Evolutionary conservation across 2,113 vertebrate genomes (phyloP), one percentile per base, ranked within the genome.

Genomic region (Ramphastos sulfuratus): DNA sequence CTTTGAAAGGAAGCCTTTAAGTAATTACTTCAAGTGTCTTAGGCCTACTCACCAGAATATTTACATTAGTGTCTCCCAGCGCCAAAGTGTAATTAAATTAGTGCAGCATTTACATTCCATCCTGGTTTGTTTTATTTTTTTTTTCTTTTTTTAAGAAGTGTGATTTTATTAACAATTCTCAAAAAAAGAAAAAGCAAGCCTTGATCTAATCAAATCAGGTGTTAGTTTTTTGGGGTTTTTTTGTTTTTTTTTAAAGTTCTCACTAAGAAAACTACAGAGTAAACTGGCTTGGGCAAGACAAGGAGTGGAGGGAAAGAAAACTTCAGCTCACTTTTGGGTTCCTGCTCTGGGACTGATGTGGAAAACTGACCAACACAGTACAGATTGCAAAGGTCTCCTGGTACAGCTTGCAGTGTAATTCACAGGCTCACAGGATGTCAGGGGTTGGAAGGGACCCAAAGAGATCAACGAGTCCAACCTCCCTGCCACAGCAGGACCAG

Each of bases 1-100:
- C 97, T 99, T 98, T 99, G 98, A 99, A 98, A 98, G 98, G 98
- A 98, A 98, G 98, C 98, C 98, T 98, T 99, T 99, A 99, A 99
- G 98, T 99, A 99, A 99, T 99, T 99, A 98, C 98, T 98, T 98
- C 97, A 96, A 98, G 98, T 98, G 98, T 99, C 98, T 98, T 97
- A 96, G 98, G 97, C 98, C 98, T 97, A 96, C 96, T 98, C 98
- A 97, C 98, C 98, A 98, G 98, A 99, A 99, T 99, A 99, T 99
- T 99, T 99, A 99, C 98, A 99, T 99, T 98, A 98, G 98, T 98
- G 98, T 98, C 98, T 98, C 98, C 96, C 96, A 98, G 98, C 98
- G 98, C 98, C 98, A 97, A 97, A 96, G 97, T 97, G 97, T 99
- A 99, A 99, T 99, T 99, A 98, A 99, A 99, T 99, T 99, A 99